A percentile compares a stretch with the other conserved stretches of the same genome.
phyloP scores from a whole-genome alignment of 2,797 vertebrate genomes.

The Dryobates pubescens region DNA sequence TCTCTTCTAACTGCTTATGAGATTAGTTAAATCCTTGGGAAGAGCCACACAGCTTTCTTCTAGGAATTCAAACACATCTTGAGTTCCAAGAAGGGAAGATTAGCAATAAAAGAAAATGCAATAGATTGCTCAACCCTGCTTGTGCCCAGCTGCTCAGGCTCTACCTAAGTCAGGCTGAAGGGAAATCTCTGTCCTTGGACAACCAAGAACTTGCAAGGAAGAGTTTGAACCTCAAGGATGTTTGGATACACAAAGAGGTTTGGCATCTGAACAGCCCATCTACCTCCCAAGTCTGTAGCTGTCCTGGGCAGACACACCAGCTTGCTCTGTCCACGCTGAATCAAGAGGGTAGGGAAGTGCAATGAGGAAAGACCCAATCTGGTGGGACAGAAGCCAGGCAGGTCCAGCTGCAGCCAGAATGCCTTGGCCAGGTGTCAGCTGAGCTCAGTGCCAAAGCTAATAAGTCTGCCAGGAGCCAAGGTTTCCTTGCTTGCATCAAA shows the following conservation, averaged over 20 bases:
- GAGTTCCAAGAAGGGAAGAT: neutral
- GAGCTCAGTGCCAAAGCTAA: slow-evolving; percentile 51
- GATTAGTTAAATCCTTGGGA: neutral
- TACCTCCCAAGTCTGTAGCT: neutral
- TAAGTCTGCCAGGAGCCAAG: slow-evolving; percentile 55
- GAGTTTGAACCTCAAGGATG: neutral
- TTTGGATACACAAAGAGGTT: accelerated
- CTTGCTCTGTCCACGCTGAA: neutral
- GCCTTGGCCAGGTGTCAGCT: slow-evolving; percentile 52
- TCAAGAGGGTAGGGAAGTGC: neutral
- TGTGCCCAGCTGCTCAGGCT: neutral
- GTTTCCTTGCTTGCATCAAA: slow-evolving; percentile 54
- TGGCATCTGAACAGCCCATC: neutral
- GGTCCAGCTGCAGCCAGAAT: slow-evolving; percentile 36
- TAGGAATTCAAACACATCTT: neutral
- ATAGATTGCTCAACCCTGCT: neutral
- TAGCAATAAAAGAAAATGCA: neutral
- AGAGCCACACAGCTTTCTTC: neutral
- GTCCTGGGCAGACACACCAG: neutral
- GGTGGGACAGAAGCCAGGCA: slow-evolving; percentile 39
- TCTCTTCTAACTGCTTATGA: neutral
- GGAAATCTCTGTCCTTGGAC: neutral
- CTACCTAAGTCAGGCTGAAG: neutral
- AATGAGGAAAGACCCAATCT: slow-evolving; percentile 23
- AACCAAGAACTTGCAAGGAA: neutral